A percentile compares a stretch with the other conserved stretches of the same genome.
These are phyloP conservation scores for Psittacula cyanocephala DNA, from an alignment of 2,113 vertebrate genomes.

Conservation along the genomic window DNA sequence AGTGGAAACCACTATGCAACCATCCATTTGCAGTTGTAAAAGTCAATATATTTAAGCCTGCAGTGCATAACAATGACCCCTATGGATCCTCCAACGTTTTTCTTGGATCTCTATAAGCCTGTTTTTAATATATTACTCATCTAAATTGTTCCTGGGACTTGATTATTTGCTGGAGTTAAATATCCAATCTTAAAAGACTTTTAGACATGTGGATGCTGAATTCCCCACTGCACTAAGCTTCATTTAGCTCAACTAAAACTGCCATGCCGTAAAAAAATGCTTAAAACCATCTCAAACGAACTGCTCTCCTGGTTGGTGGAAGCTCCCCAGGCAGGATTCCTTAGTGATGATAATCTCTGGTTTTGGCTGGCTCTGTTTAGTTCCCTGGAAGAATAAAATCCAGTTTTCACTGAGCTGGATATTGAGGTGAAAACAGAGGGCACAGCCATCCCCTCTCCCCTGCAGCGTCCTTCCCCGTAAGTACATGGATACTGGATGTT, in stretches of 20 bases:
- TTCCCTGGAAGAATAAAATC: conserved; percentile 52
- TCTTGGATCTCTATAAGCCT: conserved; percentile 60
- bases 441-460: neutral
- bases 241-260: conserved; percentile 74
- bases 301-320: conserved; percentile 68
- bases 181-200: conserved; percentile 67
- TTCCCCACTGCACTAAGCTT: conserved; percentile 72
- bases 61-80: conserved; percentile 65
- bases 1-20: conserved; percentile 44
- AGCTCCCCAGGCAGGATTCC: conserved; percentile 68
- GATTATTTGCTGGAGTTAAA: conserved; percentile 69
- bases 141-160: conserved; percentile 63
- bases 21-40: conserved; percentile 66
- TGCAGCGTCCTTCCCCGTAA: neutral
- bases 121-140: conserved; percentile 75
- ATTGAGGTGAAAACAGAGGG: neutral
- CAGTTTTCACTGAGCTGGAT: conserved; percentile 20
- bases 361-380: conserved; percentile 65
- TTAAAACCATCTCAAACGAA: conserved; percentile 65
- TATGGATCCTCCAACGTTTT: conserved; percentile 65
- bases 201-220: conserved; percentile 68
- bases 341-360: conserved; percentile 68
- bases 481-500: neutral
- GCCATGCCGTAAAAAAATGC: conserved; percentile 47
- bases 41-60: conserved; percentile 69